Base-by-base conservation (phyloP, 2,113 vertebrate species). In the Martes martes region DNA sequence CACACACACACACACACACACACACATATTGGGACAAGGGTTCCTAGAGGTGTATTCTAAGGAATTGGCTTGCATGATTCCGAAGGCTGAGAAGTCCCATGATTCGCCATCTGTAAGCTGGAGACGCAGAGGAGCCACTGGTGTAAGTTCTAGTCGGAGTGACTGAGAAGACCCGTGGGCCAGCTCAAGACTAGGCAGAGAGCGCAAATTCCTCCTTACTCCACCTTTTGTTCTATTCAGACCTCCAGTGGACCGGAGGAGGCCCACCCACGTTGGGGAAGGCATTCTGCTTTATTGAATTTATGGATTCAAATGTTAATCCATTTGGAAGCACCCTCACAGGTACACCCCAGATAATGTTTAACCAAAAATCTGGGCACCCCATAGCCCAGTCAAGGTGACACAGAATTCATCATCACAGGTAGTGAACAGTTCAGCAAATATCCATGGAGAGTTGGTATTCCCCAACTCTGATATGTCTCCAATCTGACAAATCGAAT, bases 401-500 rank as follows among this genome's bases (percentile, higher is more conserved):
- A 36, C 36, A 76, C 57, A 92, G 45, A 69, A 33, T 80, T 79
- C 86, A 21, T 52, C 42, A 11, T 73, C 63, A 42, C 52, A 21
- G 65, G 47, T 52, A 65, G 85, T 92, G 79, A 96, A 86, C 61
- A 28, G 26, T 91, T 91, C 94, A 71, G 91, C 81, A 82, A n/a
- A 93, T 95, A 65, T 67, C 79, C 81, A 7, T 82, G 84, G 69
- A 80, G 45, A 87, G 31, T 71, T 79, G 50, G 10, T 84, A 85
- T 86, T 91, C 47, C 69, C 69, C 47, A 55, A 55, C 55, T 94
- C 79, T 65, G 73, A 69, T 74, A 45, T 47, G 45, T 73, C 36
- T 92, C 73, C 47, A 36, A 86, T 95, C 65, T 96, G 67, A 87
- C 67, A 96, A 94, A 73, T 91, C 8, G 10, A 90, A 52, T 65